Percentiles rank a stretch among this genome's conserved stretches.
Conservation (phyloP, 2,113 vertebrate species). For the Bettongia penicillata region DNA sequence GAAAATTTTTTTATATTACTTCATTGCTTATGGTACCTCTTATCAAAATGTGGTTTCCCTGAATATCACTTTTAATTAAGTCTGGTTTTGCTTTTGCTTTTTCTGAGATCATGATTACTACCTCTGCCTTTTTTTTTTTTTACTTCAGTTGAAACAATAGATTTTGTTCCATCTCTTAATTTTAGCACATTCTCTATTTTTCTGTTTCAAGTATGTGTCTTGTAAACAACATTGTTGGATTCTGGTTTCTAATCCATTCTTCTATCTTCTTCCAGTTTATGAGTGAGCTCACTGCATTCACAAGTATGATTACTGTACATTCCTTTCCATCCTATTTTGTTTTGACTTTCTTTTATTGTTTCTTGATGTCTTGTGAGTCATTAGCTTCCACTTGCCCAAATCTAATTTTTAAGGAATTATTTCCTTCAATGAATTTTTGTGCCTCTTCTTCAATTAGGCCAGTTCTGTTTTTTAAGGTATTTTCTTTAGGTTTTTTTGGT, state of each 20-base stretch:
- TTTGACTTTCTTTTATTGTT: neutral
- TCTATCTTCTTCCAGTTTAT: too few species aligned
- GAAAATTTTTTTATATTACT: neutral
- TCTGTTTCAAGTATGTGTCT: too few species aligned
- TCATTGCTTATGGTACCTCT: neutral
- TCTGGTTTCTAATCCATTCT: too few species aligned
- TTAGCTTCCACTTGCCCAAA: neutral
- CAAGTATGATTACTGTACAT: neutral
- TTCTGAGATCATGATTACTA: neutral
- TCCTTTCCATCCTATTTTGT: neutral
- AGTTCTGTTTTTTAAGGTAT: too few species aligned
- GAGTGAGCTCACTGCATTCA: neutral
- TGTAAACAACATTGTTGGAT: too few species aligned
- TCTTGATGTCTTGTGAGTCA: neutral
- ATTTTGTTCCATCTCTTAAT: neutral
- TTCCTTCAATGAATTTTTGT: neutral
- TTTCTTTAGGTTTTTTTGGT: too few species aligned
- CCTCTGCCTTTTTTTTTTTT: neutral
- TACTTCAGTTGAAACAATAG: neutral
- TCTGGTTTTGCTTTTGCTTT: neutral
- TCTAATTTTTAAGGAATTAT: neutral
- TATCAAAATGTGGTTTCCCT: neutral
- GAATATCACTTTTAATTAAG: too few species aligned
- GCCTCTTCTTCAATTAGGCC: too few species aligned
- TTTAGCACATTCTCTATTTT: too few species aligned